phyloP scores from a whole-genome alignment of 2,888 invertebrate genomes.

The Crepidodera aurea region DNA sequence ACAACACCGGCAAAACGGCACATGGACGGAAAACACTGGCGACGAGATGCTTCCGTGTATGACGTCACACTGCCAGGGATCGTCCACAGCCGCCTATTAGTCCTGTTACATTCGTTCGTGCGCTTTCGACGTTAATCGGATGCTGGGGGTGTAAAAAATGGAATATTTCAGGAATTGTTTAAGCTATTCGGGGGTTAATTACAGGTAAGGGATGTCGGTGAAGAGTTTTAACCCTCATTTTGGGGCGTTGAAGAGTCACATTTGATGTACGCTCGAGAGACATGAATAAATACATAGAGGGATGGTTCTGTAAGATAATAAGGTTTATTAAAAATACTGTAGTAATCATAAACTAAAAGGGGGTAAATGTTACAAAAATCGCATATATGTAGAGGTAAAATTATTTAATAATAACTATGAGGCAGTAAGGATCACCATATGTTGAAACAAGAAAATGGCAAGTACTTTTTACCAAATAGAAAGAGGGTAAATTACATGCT shows the following conservation, averaged over 20 bases:
- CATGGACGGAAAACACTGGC: slow-evolving; percentile 52
- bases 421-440: too few species aligned
- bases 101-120: slow-evolving; percentile 20
- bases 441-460: too few species aligned
- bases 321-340: too few species aligned
- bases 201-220: slow-evolving; percentile 24
- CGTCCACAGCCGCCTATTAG: slow-evolving; percentile 38
- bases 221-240: slow-evolving; percentile 7
- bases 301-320: too few species aligned
- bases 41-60: slow-evolving; percentile 57
- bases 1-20: slow-evolving; percentile 47
- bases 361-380: too few species aligned
- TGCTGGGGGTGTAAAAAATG: slow-evolving; percentile 31
- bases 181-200: slow-evolving; percentile 30
- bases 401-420: too few species aligned
- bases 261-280: neutral
- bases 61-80: slow-evolving; percentile 61
- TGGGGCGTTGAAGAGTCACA: slow-evolving; percentile 10
- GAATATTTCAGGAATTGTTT: slow-evolving; percentile 26
- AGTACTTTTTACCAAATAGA: too few species aligned
- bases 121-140: slow-evolving; percentile 27
- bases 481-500: too few species aligned
- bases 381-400: too few species aligned
- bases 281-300: slow-evolving; percentile 8
- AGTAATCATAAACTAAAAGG: too few species aligned